These are phyloP conservation scores for Campylorhamphus procurvoides DNA, from an alignment of 2,113 vertebrate genomes.

Conservation along the genomic window DNA sequence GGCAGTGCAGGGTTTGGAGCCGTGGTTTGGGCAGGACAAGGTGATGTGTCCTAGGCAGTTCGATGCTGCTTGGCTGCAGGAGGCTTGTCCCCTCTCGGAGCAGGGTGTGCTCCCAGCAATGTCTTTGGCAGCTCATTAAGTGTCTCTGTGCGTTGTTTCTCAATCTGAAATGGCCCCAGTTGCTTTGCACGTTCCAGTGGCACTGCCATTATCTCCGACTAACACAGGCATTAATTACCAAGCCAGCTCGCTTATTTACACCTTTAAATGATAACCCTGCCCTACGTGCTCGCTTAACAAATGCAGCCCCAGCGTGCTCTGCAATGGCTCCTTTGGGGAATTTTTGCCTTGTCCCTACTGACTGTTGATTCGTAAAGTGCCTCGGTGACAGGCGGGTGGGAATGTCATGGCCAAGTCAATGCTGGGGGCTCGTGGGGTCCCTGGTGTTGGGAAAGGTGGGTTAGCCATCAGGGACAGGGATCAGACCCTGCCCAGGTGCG, in stretches of 20 bases:
- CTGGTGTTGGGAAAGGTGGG: background rate
- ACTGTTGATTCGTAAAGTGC: background rate
- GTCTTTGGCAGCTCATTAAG: background rate
- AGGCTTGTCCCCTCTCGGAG: background rate
- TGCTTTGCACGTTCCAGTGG: background rate
- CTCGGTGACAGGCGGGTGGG: fast-evolving
- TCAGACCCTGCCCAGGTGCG: fast-evolving
- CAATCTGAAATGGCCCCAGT: background rate
- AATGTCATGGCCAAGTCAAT: fast-evolving
- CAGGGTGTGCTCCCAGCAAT: background rate
- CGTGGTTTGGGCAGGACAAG: fast-evolving
- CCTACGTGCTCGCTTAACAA: background rate
- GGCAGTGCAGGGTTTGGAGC: background rate
- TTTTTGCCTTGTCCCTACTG: background rate
- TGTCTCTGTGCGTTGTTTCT: background rate
- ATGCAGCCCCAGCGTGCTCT: background rate
- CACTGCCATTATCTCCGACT: background rate
- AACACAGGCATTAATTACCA: background rate
- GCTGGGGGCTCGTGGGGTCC: background rate
- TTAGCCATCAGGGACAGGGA: background rate
- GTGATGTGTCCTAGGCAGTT: fast-evolving
- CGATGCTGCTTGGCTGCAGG: background rate
- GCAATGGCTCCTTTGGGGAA: background rate
- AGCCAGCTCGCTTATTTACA: background rate
- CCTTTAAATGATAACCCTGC: background rate